phyloP scores from a whole-genome alignment of 2,113 vertebrate genomes.

The Addax nasomaculatus region DNA sequence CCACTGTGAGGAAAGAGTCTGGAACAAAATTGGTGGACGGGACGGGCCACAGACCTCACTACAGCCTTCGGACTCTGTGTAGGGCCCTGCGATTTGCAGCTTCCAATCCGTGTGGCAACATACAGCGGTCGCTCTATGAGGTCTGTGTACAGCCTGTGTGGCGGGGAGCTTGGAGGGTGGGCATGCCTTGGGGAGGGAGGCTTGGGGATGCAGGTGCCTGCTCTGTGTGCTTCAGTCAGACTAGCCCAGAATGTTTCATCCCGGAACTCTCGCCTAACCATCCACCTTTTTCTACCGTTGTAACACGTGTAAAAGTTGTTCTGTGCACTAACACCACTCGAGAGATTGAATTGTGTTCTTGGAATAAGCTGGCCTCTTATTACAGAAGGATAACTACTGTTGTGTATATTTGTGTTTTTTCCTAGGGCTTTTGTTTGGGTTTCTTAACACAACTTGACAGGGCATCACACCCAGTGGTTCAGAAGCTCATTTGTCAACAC shows the following conservation, averaged over 20 bases:
- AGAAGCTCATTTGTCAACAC: conserved; percentile 92
- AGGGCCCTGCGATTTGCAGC: conserved; percentile 91
- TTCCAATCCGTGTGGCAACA: conserved; percentile 87
- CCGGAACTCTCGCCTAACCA: not conserved
- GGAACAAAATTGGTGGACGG: conserved; percentile 88
- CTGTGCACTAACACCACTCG: not conserved
- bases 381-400: not conserved
- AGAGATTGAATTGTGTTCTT: not conserved
- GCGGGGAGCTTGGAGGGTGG: not conserved
- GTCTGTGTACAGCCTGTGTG: conserved; percentile 73
- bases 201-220: not conserved
- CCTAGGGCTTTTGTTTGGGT: conserved; percentile 95
- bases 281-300: not conserved
- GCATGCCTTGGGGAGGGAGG: not conserved
- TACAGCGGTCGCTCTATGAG: conserved; percentile 96
- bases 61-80: conserved; percentile 95
- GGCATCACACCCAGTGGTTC: conserved; percentile 90
- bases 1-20: conserved; percentile 88
- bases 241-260: not conserved
- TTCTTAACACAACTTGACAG: conserved; percentile 97
- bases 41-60: conserved; percentile 94
- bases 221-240: not conserved
- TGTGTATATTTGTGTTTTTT: conserved; percentile 11
- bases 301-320: not conserved
- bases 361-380: not conserved